These are phyloP conservation scores for Syrphus vitripennis DNA, from an alignment of 2,888 invertebrate species.

Conservation along the genomic window DNA sequence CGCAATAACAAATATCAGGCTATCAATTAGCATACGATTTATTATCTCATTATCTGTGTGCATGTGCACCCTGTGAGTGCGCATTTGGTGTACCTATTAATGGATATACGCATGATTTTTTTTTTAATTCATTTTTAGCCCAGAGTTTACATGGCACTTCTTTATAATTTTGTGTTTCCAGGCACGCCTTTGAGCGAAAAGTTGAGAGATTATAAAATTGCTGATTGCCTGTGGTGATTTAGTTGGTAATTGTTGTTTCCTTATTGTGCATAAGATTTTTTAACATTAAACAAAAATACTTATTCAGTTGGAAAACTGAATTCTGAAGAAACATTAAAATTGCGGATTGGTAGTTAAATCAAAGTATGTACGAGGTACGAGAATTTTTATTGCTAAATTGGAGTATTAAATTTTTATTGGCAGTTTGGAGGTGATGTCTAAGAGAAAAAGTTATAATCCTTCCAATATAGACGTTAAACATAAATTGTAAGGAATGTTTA, in stretches of 20 bases:
- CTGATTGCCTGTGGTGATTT: conserved; percentile 34
- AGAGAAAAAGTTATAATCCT: neutral
- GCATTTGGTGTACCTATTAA: neutral
- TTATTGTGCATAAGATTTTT: neutral
- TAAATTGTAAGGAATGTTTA: neutral
- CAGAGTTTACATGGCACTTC: neutral
- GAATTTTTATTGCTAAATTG: neutral
- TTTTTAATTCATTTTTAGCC: neutral
- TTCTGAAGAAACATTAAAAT: neutral
- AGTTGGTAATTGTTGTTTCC: neutral
- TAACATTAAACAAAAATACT: neutral
- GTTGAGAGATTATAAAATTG: conserved; percentile 31
- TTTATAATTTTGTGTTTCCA: neutral
- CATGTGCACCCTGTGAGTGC: conserved; percentile 39
- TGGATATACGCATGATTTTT: neutral
- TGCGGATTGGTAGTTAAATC: neutral
- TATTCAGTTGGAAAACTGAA: neutral
- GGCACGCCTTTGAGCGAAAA: neutral
- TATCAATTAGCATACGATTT: conserved; percentile 66
- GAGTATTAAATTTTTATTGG: neutral
- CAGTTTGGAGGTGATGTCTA: neutral
- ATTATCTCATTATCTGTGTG: conserved; percentile 57
- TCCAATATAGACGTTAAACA: neutral
- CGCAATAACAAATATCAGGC: conserved; percentile 40
- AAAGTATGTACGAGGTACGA: too few species aligned